Percentiles rank a stretch among this genome's conserved stretches.
These are phyloP conservation scores for Trichoplusia ni DNA, from an alignment of 1,140 invertebrate genomes.

Conservation along the genomic window DNA sequence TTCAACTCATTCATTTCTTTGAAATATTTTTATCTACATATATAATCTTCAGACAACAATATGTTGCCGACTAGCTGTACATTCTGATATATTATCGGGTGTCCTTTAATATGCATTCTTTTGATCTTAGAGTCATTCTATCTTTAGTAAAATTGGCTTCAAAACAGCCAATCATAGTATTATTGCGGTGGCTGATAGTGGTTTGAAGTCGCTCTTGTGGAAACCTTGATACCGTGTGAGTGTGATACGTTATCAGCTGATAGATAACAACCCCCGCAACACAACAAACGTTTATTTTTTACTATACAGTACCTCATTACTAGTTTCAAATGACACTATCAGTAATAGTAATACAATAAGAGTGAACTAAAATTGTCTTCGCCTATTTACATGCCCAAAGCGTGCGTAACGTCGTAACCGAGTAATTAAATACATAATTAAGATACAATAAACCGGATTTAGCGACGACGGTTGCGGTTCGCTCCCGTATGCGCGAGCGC, in stretches of 20 bases:
- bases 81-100: background rate
- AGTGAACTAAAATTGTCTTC: background rate
- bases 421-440: conserved; percentile 13
- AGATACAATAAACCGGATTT: conserved; percentile 18
- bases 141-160: background rate
- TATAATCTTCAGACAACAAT: background rate
- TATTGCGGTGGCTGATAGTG: conserved; percentile 41
- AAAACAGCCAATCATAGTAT: conserved; percentile 17
- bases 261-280: conserved; percentile 40
- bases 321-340: too few relatives aligned
- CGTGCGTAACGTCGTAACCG: background rate
- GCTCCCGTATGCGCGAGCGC: background rate
- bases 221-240: conserved; percentile 48
- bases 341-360: background rate
- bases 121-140: background rate
- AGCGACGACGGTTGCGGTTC: background rate
- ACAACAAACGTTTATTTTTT: conserved; percentile 33
- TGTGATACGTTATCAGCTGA: conserved; percentile 45
- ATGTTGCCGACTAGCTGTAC: background rate
- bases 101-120: too few relatives aligned
- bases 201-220: conserved; percentile 36
- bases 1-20: too few relatives aligned
- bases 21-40: too few relatives aligned
- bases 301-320: background rate
- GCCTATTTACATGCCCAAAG: conserved; percentile 1